Evolutionary conservation across 2,888 invertebrate species (phyloP).

Genomic region (Esperia sulphurella): DNA sequence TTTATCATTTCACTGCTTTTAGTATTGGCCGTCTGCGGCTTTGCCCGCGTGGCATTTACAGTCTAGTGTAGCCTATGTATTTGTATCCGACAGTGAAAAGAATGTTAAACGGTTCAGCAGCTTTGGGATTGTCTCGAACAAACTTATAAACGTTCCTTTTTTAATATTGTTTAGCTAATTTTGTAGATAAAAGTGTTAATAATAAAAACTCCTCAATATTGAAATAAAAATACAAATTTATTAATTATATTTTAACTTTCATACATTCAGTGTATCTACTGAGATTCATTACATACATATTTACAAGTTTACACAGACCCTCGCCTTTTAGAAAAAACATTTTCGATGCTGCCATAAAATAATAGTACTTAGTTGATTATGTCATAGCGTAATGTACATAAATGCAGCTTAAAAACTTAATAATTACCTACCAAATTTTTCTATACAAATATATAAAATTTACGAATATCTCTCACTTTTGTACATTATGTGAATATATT

Average conservation of each 20-base stretch:
- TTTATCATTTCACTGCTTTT: not conserved
- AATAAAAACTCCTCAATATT: not conserved
- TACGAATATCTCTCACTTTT: too few relatives aligned
- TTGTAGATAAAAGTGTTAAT: not conserved
- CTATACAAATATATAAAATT: too few relatives aligned
- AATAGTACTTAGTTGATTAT: too few relatives aligned
- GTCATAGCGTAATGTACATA: not conserved
- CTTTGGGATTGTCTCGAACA: not conserved
- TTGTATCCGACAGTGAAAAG: too few relatives aligned
- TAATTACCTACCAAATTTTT: too few relatives aligned
- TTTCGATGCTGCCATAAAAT: not conserved
- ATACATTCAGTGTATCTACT: not conserved
- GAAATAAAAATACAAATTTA: not conserved
- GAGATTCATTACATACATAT: conserved; percentile 3
- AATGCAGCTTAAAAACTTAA: not conserved
- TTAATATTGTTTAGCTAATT: not conserved
- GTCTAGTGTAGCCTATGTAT: too few relatives aligned
- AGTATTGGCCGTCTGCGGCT: too few relatives aligned
- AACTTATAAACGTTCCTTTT: not conserved
- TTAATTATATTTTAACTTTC: not conserved
- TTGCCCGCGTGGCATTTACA: too few relatives aligned
- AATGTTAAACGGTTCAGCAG: too few relatives aligned
- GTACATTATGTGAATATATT: too few relatives aligned
- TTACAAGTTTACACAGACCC: conserved; percentile 8
- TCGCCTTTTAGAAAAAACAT: not conserved